These are phyloP conservation scores for Drosophila littoralis DNA, from an alignment of 1,140 invertebrate genomes.

Conservation along the genomic window DNA sequence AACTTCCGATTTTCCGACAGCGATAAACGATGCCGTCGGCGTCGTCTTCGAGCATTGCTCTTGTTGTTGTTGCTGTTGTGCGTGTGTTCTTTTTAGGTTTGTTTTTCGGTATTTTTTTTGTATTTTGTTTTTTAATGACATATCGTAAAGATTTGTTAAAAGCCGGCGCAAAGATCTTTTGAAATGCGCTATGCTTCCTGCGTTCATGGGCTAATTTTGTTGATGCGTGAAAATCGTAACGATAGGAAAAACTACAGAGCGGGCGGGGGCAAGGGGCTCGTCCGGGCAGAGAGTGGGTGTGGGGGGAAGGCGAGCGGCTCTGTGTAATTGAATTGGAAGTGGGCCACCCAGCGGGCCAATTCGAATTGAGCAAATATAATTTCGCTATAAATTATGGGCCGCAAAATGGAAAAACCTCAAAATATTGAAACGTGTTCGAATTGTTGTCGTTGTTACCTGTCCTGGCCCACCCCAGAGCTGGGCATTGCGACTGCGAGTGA, in stretches of 20 bases:
- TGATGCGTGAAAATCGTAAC: constrained; percentile 67
- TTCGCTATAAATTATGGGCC: constrained; percentile 72
- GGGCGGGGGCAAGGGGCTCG: too few relatives aligned
- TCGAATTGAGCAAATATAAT: constrained; percentile 74
- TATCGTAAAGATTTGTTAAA: constrained; percentile 83
- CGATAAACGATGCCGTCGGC: constrained; percentile 68
- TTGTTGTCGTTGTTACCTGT: constrained; percentile 15
- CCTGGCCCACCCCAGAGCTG: constrained; percentile 40
- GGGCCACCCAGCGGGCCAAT: constrained; percentile 57
- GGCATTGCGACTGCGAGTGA: neutral
- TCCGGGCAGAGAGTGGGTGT: neutral
- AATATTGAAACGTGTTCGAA: constrained; percentile 79
- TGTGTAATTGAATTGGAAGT: constrained; percentile 48
- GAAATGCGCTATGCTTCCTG: constrained; percentile 73
- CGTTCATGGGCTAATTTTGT: constrained; percentile 65
- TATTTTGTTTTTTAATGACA: constrained; percentile 73
- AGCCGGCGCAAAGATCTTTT: constrained; percentile 70
- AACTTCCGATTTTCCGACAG: constrained; percentile 83
- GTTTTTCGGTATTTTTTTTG: constrained; percentile 28
- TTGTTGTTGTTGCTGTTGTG: constrained; percentile 8
- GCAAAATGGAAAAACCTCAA: constrained; percentile 60
- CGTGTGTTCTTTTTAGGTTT: constrained; percentile 28
- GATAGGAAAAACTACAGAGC: constrained; percentile 3
- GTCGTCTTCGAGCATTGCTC: constrained; percentile 21
- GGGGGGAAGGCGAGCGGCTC: neutral